phyloP scores from a whole-genome alignment of 2,113 vertebrate species.

The Chloropsis hardwickii region DNA sequence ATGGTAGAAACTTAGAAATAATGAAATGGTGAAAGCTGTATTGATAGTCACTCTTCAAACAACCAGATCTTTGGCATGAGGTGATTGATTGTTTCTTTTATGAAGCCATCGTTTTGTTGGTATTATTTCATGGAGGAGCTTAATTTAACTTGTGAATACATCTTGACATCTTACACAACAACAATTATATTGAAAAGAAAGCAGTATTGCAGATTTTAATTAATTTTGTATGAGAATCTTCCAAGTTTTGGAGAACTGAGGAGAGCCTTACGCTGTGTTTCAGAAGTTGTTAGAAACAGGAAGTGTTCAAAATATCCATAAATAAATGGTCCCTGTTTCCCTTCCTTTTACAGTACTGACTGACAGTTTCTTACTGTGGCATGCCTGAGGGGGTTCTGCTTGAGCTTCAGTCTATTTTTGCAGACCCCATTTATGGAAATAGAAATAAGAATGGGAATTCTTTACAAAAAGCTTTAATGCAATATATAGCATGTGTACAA shows the following conservation, averaged over 20 bases:
- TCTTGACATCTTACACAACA: not conserved
- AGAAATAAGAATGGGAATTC: not conserved
- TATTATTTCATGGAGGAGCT: not conserved
- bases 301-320: not conserved
- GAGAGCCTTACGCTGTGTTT: not conserved
- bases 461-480: not conserved
- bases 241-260: not conserved
- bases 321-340: not conserved
- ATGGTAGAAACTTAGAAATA: not conserved
- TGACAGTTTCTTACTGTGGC: not conserved
- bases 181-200: not conserved
- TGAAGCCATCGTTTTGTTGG: not conserved
- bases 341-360: not conserved
- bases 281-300: not conserved
- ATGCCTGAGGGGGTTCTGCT: not conserved
- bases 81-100: not conserved
- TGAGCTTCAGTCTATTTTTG: not conserved
- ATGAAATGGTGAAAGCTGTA: not conserved
- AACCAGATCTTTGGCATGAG: not conserved
- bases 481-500: not conserved
- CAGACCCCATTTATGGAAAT: not conserved
- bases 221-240: not conserved
- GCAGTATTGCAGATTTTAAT: not conserved
- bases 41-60: not conserved
- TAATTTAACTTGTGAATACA: not conserved